Conservation (phyloP, 2,888 invertebrate genomes). For the Thalpophila matura region DNA sequence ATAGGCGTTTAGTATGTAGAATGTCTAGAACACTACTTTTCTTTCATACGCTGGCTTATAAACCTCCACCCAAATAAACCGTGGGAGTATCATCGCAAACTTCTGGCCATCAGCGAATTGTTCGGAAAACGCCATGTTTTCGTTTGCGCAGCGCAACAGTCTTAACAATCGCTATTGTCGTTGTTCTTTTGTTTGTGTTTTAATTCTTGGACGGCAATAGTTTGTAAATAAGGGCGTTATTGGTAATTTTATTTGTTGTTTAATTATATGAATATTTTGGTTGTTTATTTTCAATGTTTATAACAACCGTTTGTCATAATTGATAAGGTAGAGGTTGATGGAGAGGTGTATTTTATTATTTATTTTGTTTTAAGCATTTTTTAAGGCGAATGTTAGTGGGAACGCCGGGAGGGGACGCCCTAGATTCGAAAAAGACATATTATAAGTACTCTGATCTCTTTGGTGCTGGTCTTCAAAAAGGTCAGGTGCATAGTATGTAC, state of each 20-base stretch:
- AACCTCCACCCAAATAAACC: neutral
- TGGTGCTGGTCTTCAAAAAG: too few relatives aligned
- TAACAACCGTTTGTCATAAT: neutral
- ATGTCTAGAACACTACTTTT: too few relatives aligned
- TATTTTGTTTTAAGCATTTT: too few relatives aligned
- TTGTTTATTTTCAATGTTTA: slow-evolving; percentile 11
- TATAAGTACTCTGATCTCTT: too few relatives aligned
- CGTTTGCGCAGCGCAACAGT: slow-evolving; percentile 37
- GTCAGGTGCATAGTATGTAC: too few relatives aligned
- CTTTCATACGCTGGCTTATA: too few relatives aligned
- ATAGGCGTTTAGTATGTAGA: too few relatives aligned
- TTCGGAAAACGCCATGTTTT: slow-evolving; percentile 50
- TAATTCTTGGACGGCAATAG: slow-evolving; percentile 51
- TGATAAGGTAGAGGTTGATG: neutral
- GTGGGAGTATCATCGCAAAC: slow-evolving; percentile 10
- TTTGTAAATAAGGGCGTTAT: slow-evolving; percentile 37
- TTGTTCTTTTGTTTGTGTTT: slow-evolving; percentile 50
- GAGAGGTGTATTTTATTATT: neutral
- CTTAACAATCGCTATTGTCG: slow-evolving; percentile 66
- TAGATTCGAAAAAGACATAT: too few relatives aligned
- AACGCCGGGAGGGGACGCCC: too few relatives aligned
- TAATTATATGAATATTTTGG: neutral
- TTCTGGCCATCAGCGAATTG: slow-evolving; percentile 47
- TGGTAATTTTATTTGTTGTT: slow-evolving; percentile 11
- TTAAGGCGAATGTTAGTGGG: too few relatives aligned